Conservation (phyloP, 2,113 vertebrate species). For the Pangasianodon gigas region DNA sequence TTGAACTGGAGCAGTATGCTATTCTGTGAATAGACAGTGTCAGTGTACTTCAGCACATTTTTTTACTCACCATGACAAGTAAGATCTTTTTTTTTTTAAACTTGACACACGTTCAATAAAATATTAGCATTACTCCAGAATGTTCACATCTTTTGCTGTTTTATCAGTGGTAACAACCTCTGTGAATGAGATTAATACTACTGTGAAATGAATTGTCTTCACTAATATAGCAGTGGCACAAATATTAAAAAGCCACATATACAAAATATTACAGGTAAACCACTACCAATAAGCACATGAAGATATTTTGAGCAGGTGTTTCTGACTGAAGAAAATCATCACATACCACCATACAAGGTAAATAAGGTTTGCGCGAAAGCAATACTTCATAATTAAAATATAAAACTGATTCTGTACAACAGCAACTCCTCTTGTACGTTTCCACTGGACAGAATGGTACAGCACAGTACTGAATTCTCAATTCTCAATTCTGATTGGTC, state of each 20-base stretch:
- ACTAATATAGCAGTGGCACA: slow-evolving; percentile 30
- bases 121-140: slow-evolving; percentile 7
- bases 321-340: not conserved
- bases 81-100: slow-evolving; percentile 4
- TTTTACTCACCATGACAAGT: slow-evolving; percentile 28
- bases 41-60: slow-evolving; percentile 39
- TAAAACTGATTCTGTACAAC: not conserved
- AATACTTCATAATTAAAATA: not conserved
- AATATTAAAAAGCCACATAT: slow-evolving; percentile 16
- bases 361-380: not conserved
- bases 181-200: slow-evolving; percentile 41
- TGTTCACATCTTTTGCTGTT: slow-evolving; percentile 26
- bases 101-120: slow-evolving; percentile 25
- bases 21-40: slow-evolving; percentile 58
- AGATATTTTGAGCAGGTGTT: not conserved
- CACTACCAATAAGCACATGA: slow-evolving; percentile 15
- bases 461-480: not conserved
- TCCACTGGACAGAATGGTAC: not conserved
- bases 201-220: slow-evolving; percentile 30
- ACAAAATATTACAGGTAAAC: slow-evolving; percentile 35
- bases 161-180: slow-evolving; percentile 23
- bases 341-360: not conserved
- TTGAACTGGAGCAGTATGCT: slow-evolving; percentile 45
- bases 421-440: not conserved
- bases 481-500: not conserved